Base-by-base conservation (phyloP, 2,888 invertebrate genomes). In the Atherix ibis region DNA sequence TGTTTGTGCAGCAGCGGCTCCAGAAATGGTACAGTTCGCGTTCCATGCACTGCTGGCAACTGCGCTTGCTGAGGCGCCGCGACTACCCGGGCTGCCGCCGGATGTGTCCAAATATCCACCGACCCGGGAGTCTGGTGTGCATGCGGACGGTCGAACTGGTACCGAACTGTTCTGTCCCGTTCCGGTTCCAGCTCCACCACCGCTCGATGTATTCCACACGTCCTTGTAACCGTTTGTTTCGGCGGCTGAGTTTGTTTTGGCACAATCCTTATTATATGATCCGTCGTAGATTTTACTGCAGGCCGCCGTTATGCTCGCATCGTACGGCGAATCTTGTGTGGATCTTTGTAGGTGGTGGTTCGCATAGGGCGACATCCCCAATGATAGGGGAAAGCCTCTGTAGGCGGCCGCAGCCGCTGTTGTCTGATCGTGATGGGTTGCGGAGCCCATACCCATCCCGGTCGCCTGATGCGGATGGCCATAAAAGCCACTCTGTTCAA, bases 401-500 rank as follows among this genome's bases (percentile, higher is more conserved):
- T 87, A 84, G 19, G 70, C 69, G 6, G 72, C 71, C 27, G 75
- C 75, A 30, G 61, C 58, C 39, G 58, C 54, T 32, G 74, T 68
- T 45, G 76, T 68, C 62, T 82, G 76, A 64, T 80, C 74, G 48
- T 85, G 82, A 50, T 75, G 75, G 44, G 72, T 71, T 44, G 70
- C 70, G 40, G 73, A 67, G 51, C 74, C 64, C 62, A 71, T 66
- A 40, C 76, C 70, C 55, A 69, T 66, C 44, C 68, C 72, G 47
- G 75, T 70, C 42, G 73, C 71, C 66, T 87, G 79, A 67, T 85
- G 79, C 57, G 87, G 87, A 64, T 87, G 85, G 55, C 88, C 87
- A 69, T 91, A 89, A 70, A 91, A 91, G 64, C 88, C 88, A 64
- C 82, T 81, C 70, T 89, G 89, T 70, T 89, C 89, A 64, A 89